Percentiles rank a stretch among this genome's conserved stretches.
Evolutionary conservation across 2,888 invertebrate genomes (phyloP).

Genomic region (Scrobipalpa costella): DNA sequence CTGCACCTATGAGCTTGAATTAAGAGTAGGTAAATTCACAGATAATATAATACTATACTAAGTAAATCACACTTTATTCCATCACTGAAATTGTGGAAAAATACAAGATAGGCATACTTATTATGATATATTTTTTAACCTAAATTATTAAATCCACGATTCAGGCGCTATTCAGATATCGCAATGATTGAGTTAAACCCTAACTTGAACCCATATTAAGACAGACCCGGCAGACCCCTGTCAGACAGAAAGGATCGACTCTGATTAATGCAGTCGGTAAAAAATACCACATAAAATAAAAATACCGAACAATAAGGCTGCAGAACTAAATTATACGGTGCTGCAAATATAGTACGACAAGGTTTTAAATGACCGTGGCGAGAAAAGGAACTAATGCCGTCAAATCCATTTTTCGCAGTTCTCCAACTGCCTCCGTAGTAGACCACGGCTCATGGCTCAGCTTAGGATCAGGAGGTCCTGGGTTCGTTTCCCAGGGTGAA

Average conservation of each 20-base stretch:
- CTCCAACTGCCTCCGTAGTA: too few relatives aligned
- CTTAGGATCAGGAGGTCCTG: too few relatives aligned
- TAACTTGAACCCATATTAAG: conserved; percentile 30
- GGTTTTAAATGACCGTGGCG: too few relatives aligned
- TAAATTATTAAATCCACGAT: not conserved
- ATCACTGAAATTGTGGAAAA: too few relatives aligned
- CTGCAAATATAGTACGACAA: not conserved
- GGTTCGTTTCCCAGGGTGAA: too few relatives aligned
- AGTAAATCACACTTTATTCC: too few relatives aligned
- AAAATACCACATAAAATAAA: conserved; percentile 38
- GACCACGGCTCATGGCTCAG: too few relatives aligned
- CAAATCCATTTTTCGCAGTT: too few relatives aligned
- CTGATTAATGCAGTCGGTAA: conserved; percentile 42
- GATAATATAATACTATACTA: too few relatives aligned
- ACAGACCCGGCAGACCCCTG: conserved; percentile 32
- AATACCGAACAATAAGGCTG: conserved; percentile 35
- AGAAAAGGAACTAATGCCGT: too few relatives aligned
- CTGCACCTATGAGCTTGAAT: too few relatives aligned
- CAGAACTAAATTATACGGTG: conserved; percentile 37
- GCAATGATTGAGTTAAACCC: conserved; percentile 11
- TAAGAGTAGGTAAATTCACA: too few relatives aligned
- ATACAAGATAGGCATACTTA: not conserved
- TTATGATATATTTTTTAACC: not conserved
- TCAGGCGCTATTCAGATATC: not conserved
- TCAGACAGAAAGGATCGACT: conserved; percentile 31